Evolutionary conservation across 2,797 vertebrate species (phyloP).

Genomic region (Ispidina picta): DNA sequence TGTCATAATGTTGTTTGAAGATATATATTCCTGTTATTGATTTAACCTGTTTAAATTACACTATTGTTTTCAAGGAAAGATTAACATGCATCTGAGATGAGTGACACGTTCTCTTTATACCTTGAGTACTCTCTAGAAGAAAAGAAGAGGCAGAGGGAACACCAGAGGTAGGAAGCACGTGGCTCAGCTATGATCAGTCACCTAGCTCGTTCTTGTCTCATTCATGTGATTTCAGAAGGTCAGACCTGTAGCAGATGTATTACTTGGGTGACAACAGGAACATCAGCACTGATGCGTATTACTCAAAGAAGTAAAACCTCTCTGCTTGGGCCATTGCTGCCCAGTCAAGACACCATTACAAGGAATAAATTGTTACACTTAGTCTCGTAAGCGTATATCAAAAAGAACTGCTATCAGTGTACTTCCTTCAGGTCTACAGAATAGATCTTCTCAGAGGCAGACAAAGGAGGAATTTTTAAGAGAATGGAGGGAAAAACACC

Average conservation of each 20-base stretch:
- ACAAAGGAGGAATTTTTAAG: background rate
- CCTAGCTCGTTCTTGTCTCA: background rate
- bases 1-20: background rate
- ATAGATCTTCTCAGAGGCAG: background rate
- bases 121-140: constrained; percentile 7
- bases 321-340: constrained; percentile 1
- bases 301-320: constrained; percentile 31
- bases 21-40: background rate
- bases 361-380: background rate
- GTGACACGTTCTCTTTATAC: constrained; percentile 43
- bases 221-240: constrained; percentile 51
- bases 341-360: background rate
- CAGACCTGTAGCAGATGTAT: constrained; percentile 37
- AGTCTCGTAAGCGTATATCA: background rate
- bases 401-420: background rate
- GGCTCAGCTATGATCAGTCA: constrained; percentile 30
- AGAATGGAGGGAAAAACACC: background rate
- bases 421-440: background rate
- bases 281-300: constrained; percentile 24
- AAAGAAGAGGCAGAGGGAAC: background rate
- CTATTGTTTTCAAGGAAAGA: constrained; percentile 1
- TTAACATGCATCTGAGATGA: constrained; percentile 27
- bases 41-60: constrained; percentile 34
- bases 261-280: constrained; percentile 8
- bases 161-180: background rate